phyloP scores from a whole-genome alignment of 2,113 vertebrate genomes.

The Rhinolophus sinicus region DNA sequence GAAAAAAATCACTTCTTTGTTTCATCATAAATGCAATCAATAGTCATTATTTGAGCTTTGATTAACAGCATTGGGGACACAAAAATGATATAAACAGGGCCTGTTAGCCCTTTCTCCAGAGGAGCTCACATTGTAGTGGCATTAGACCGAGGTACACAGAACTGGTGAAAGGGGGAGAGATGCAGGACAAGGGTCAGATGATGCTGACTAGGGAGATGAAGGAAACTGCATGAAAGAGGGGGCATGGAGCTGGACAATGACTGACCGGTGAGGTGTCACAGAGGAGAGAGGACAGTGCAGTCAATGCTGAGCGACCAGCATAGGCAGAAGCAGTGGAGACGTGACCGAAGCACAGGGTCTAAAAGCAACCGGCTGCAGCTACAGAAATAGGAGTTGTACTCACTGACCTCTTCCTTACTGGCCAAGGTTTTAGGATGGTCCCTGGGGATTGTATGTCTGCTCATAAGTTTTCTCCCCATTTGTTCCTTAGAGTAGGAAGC shows the following conservation, averaged over 20 bases:
- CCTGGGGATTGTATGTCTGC: not conserved
- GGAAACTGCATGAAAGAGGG: not conserved
- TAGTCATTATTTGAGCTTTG: not conserved
- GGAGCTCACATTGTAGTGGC: not conserved
- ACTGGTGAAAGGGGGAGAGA: not conserved
- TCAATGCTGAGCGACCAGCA: too few relatives aligned
- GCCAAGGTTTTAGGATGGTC: not conserved
- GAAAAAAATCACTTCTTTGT: not conserved
- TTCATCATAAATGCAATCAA: not conserved
- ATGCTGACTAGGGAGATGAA: not conserved
- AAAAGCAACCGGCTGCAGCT: not conserved
- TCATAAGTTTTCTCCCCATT: not conserved
- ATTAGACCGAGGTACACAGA: not conserved
- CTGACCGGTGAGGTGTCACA: not conserved
- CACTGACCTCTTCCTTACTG: not conserved
- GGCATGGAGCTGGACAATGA: not conserved
- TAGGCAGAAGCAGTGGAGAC: rapidly evolving
- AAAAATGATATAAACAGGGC: not conserved
- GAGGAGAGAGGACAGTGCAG: rapidly evolving
- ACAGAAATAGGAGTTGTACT: rapidly evolving
- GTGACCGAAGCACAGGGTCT: not conserved
- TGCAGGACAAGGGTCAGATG: not conserved
- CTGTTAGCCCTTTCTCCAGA: not conserved
- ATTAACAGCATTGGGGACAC: not conserved
- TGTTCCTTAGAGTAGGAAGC: not conserved